phyloP scores from a whole-genome alignment of 1,140 invertebrate genomes.

The Drosophila guanche region DNA sequence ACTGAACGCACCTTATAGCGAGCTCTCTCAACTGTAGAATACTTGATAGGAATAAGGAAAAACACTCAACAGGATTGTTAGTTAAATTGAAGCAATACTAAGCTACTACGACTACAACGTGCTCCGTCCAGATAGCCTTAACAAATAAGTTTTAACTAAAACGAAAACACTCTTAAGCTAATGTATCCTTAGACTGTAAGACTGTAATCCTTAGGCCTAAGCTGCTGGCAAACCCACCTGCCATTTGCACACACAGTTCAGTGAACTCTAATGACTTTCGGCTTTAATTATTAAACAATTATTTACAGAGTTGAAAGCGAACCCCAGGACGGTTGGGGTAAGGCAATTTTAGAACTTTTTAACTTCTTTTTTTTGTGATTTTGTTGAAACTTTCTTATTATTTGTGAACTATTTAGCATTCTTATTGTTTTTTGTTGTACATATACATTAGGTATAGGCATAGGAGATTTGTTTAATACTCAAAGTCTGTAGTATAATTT shows the following conservation, averaged over 20 bases:
- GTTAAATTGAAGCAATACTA: slow-evolving; percentile 57
- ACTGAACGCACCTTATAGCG: slow-evolving; percentile 24
- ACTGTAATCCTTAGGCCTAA: neutral
- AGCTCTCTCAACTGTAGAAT: slow-evolving; percentile 50
- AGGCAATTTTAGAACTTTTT: slow-evolving; percentile 25
- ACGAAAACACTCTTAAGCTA: neutral
- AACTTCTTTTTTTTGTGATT: slow-evolving; percentile 60
- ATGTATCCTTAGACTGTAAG: neutral
- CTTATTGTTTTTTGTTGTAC: slow-evolving; percentile 53
- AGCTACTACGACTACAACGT: slow-evolving; percentile 34
- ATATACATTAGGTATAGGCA: slow-evolving; percentile 35
- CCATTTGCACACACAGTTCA: slow-evolving; percentile 24
- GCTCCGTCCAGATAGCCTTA: slow-evolving; percentile 74
- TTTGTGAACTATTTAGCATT: slow-evolving; percentile 37
- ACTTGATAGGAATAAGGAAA: slow-evolving; percentile 26
- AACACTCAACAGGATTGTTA: slow-evolving; percentile 39
- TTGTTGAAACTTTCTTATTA: slow-evolving; percentile 56
- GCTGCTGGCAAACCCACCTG: too few species aligned
- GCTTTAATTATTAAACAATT: slow-evolving; percentile 43
- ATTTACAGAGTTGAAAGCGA: slow-evolving; percentile 22
- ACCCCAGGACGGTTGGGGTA: neutral
- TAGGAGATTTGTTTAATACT: slow-evolving; percentile 65
- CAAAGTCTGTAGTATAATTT: slow-evolving; percentile 74
- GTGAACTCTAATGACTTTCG: slow-evolving; percentile 43
- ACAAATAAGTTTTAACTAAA: slow-evolving; percentile 5